phyloP scores from a whole-genome alignment of 2,888 invertebrate species.

The Danaus chrysippus region DNA sequence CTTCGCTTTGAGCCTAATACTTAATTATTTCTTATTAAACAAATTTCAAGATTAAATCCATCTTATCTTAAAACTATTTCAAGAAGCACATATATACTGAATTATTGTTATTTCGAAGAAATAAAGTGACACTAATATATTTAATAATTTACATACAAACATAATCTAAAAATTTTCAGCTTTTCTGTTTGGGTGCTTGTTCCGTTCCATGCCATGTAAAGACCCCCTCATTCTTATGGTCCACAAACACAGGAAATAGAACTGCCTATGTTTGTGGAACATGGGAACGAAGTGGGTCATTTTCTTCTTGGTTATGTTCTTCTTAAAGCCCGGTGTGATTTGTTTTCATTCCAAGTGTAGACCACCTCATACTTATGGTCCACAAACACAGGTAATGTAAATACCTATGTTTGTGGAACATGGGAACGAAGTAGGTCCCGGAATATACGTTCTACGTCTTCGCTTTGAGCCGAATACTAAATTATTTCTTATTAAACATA shows the following conservation, averaged over 20 bases:
- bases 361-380: not conserved
- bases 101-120: too few species aligned
- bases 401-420: not conserved
- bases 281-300: not conserved
- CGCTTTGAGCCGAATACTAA: too few species aligned
- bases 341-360: not conserved
- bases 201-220: not conserved
- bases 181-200: too few species aligned
- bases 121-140: too few species aligned
- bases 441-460: too few species aligned
- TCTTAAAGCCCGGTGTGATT: not conserved
- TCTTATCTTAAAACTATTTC: too few species aligned
- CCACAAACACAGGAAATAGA: slow-evolving; percentile 1
- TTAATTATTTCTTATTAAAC: not conserved
- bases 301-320: not conserved
- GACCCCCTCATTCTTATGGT: slow-evolving; percentile 3
- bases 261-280: slow-evolving; percentile 1
- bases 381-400: slow-evolving; percentile 8
- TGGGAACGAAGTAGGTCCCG: not conserved
- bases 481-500: too few species aligned
- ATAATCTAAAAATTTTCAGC: too few species aligned
- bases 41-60: not conserved
- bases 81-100: too few species aligned
- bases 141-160: too few species aligned
- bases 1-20: not conserved